Base-by-base conservation (phyloP, 2,797 vertebrate genomes). In the Rhinella marina region DNA sequence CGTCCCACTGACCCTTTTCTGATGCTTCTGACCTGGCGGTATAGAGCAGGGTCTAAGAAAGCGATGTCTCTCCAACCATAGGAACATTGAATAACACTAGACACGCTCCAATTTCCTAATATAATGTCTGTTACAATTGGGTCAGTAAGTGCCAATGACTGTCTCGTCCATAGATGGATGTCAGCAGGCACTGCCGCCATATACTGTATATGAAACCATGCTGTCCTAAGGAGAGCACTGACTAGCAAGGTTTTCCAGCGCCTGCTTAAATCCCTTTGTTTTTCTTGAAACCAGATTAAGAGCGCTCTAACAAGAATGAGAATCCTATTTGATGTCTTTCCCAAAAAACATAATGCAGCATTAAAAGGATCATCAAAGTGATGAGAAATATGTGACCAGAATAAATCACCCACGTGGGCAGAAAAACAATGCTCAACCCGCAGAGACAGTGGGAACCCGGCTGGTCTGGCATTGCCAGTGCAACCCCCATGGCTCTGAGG, bases 261-360 rank as follows among this genome's bases (percentile, higher is more conserved):
- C 21, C 48, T 52, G 21, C 72, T 13, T 50, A 12, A 52, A 75
- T 52, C 72, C 72, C 72, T 75, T 50, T 75, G 48, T 75, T 41
- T 75, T 75, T n/a, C 32, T 12, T 50, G 41, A 75, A 17, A 75
- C 50, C 72, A 75, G 72, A 75, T 75, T 75, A 75, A 7, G 72
- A 75, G 72, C 4, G 72, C 72, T 23, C 72, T 13, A 73, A 50
- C 32, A 52, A 52, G 72, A 75, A n/a, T 13, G 19, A 75, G 41
- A 2, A 75, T 8, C n/a, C 21, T 75, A 75, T 52, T 75, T 75
- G 72, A 75, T 75, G 72, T 75, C 41, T 75, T 52, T 75, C 21
- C 72, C 48, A 73, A 73, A 73, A 73, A 73, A 73, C 41, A 73
- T 73, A 73, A 23, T 73, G 72, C 72, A 50, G 23, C 19, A 8